These are phyloP conservation scores for Ips typographus DNA, from an alignment of 1,140 invertebrate genomes.

Conservation along the genomic window DNA sequence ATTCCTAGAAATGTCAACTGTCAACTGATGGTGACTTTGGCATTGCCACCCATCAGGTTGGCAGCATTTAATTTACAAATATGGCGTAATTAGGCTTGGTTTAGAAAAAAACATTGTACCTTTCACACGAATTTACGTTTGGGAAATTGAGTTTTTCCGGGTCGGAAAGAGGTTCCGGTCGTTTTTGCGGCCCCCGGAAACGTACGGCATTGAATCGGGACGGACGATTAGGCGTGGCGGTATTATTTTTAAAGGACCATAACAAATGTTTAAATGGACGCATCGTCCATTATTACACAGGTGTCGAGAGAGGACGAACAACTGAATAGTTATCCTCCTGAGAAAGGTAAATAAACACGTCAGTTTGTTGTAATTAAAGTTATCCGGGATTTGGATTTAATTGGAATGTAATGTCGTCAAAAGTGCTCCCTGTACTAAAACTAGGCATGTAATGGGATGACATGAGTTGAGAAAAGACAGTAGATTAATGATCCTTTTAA, in stretches of 20 bases:
- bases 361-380: no score
- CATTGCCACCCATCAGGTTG: background rate
- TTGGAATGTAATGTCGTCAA: no score
- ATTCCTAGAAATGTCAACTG: no score
- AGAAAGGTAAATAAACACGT: constrained; percentile 78
- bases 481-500: no score
- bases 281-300: constrained; percentile 97
- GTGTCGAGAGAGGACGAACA: constrained; percentile 95
- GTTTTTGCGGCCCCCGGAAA: constrained; percentile 4
- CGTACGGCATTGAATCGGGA: background rate
- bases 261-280: constrained; percentile 91
- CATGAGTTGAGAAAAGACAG: no score
- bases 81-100: constrained; percentile 35
- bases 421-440: no score
- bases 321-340: constrained; percentile 85
- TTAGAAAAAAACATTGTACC: constrained; percentile 16
- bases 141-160: constrained; percentile 8
- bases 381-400: no score
- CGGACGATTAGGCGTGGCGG: background rate
- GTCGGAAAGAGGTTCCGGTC: constrained; percentile 1
- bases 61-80: constrained; percentile 27
- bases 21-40: no score
- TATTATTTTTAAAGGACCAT: constrained; percentile 20
- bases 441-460: no score
- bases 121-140: background rate